Base-by-base conservation (phyloP, 2,888 invertebrate genomes). In the Thyatira batis region DNA sequence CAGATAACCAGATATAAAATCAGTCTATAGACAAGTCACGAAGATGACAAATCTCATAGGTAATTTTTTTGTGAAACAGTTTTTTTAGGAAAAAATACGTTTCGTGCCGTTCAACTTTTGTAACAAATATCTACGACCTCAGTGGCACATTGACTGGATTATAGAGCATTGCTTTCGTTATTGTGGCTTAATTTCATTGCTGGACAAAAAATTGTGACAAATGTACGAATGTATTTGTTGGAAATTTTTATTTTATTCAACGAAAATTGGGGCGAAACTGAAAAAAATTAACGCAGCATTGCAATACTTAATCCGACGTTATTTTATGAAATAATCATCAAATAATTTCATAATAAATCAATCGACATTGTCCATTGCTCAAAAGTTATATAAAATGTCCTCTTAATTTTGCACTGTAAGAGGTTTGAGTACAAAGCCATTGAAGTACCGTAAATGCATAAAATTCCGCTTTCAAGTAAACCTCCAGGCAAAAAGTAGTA, bases 361-460 rank as follows among this genome's bases (percentile, higher is more conserved):
- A 13, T 33, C 11, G 33, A n/a, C 17, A 17, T 17, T 39, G 6
- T 6, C 23, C 23, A 23, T 23, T 6, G 3, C n/a, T n/a, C n/a
- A n/a, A 39, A 8, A 48, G 10, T 17, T 10, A 21, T 27, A 21
- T 20, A 20, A 17, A 27, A 17, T 20, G 2, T 20, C 23, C 46
- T 17, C 10, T 20, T 20, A 46, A 20, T 45, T 25, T 28, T 48
- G 48, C 17, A 33, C 13, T 6, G 33, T 33, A 17, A 39, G 2
- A 17, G 8, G 8, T 39, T 17, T 17, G n/a, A n/a, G n/a, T n/a
- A 39, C 39, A 39, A 39, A 39, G 39, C 39, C 39, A 17, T 13
- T 39, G 17, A 48, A 27, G 8, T 48, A 48, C 48, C 48, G 48
- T 48, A 48, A 48, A 27, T 27, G 27, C 23, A 23, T 21, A 39